phyloP scores from a whole-genome alignment of 2,113 vertebrate species.

The Sinocyclocheilus maitianheensis region DNA sequence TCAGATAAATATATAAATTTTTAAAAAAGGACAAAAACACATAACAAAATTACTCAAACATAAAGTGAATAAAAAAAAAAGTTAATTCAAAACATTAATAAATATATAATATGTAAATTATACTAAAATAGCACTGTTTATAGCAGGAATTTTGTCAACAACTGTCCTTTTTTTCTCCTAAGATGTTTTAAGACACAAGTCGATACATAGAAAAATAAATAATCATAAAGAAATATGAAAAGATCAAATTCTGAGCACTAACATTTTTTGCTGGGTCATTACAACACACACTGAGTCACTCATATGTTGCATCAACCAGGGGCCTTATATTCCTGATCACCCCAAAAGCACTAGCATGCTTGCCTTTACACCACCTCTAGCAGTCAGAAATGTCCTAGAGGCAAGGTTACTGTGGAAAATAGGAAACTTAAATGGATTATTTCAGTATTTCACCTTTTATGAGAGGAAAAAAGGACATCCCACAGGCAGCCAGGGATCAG shows the following conservation, averaged over 20 bases:
- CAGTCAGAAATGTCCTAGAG: conserved; percentile 50
- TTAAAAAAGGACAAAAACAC: neutral
- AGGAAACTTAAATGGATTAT: conserved; percentile 55
- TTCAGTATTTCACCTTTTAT: conserved; percentile 58
- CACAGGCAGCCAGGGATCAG: conserved; percentile 52
- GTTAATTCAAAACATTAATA: neutral
- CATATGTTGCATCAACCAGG: conserved; percentile 22
- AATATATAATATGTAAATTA: neutral
- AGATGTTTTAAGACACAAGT: neutral
- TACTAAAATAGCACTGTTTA: neutral
- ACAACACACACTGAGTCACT: conserved; percentile 15
- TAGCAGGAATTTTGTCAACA: neutral
- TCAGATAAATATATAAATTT: neutral
- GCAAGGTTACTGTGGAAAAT: conserved; percentile 53
- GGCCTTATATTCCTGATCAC: conserved; percentile 35
- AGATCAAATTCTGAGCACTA: neutral
- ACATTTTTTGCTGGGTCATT: neutral
- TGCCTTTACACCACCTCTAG: conserved; percentile 35
- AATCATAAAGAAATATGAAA: neutral
- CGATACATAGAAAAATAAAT: neutral
- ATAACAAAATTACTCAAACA: neutral
- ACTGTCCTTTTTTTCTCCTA: neutral
- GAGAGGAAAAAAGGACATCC: conserved; percentile 28
- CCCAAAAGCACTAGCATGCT: conserved; percentile 20
- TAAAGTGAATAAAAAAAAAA: neutral